Evolutionary conservation across 2,113 vertebrate genomes (phyloP).

Genomic region (Perca flavescens): DNA sequence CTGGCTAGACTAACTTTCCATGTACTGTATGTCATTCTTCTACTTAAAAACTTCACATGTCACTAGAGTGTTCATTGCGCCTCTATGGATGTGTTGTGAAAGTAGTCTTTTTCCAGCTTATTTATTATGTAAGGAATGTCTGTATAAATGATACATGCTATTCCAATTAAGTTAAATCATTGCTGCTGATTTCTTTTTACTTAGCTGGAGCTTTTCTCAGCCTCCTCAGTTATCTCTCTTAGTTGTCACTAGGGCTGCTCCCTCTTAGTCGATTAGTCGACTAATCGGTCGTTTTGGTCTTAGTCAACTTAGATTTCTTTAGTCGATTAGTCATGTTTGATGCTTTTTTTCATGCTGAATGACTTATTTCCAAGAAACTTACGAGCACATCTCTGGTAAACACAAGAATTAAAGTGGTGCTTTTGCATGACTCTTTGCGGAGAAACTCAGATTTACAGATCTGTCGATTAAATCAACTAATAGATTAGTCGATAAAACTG

Average conservation of each 20-base stretch:
- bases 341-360: no score
- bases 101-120: not conserved
- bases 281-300: no score
- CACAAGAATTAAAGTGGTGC: no score
- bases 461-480: no score
- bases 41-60: not conserved
- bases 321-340: no score
- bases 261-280: no score
- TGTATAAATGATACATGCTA: not conserved
- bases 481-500: no score
- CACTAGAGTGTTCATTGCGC: not conserved
- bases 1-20: constrained; percentile 7
- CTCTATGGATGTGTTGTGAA: not conserved
- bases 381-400: no score
- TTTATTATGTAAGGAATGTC: not conserved
- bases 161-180: not conserved
- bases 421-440: no score
- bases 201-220: constrained; percentile 4
- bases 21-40: constrained; percentile 1
- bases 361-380: no score
- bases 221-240: constrained; percentile 17
- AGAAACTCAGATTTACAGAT: no score
- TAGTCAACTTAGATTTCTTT: no score
- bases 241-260: constrained; percentile 19
- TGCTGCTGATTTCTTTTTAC: not conserved